Conservation (phyloP, 2,888 invertebrate genomes). For the Deilephila elpenor region DNA sequence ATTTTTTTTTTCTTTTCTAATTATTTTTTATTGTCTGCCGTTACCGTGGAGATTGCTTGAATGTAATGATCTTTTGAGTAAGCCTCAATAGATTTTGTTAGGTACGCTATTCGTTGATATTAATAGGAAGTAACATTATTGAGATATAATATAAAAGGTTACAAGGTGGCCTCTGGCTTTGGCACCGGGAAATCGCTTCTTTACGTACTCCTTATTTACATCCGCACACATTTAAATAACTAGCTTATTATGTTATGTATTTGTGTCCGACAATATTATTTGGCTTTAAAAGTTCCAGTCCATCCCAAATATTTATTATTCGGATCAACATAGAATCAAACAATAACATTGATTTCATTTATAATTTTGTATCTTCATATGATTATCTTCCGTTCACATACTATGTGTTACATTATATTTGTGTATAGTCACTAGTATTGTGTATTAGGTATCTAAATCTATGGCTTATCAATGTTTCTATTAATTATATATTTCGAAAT, state of each 20-base stretch:
- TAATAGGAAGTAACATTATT: background rate
- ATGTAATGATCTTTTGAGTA: slow-evolving; percentile 24
- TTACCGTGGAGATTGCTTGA: slow-evolving; percentile 40
- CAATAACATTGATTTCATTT: no score
- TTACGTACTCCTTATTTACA: background rate
- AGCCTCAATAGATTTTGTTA: slow-evolving; percentile 4
- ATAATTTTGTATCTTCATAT: no score
- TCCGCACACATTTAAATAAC: background rate
- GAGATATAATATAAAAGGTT: slow-evolving; percentile 1
- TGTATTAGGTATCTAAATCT: no score
- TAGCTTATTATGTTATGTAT: no score
- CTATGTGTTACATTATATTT: no score
- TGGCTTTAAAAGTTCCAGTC: background rate
- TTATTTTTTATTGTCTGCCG: slow-evolving; percentile 43
- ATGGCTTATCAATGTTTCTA: no score
- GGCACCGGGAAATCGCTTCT: background rate
- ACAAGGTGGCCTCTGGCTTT: background rate
- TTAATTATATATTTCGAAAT: background rate
- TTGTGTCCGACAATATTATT: background rate
- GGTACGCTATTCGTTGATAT: background rate
- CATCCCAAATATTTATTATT: background rate
- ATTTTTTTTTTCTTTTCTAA: slow-evolving; percentile 46
- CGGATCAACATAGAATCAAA: no score
- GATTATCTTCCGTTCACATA: no score
- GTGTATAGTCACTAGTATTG: no score